phyloP scores from a whole-genome alignment of 37 sponge, comb jelly and placozoan species.

The Halichondria panicea region DNA sequence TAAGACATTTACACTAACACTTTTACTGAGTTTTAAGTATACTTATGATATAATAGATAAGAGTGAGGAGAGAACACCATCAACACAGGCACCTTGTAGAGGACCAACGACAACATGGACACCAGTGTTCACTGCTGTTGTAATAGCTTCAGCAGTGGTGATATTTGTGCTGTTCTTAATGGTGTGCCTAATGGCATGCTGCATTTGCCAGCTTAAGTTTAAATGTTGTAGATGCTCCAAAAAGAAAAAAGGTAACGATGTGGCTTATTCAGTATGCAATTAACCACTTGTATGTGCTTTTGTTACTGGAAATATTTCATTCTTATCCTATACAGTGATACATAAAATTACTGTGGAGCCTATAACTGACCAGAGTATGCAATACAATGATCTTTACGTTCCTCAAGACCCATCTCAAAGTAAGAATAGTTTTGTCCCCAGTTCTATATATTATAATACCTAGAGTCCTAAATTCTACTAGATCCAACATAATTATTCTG shows the following conservation, averaged over 20 bases:
- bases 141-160: slow-evolving; percentile 7
- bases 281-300: background rate
- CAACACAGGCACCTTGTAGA: background rate
- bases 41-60: slow-evolving; percentile 2
- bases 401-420: slow-evolving; percentile 10
- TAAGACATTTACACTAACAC: slow-evolving; percentile 2
- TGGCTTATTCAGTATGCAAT: background rate
- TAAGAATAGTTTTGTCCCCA: too few species aligned
- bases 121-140: background rate
- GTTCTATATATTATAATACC: too few species aligned
- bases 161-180: slow-evolving; percentile 4
- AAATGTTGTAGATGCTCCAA: background rate
- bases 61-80: background rate
- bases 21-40: background rate
- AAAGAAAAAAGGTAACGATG: background rate
- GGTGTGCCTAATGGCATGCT: slow-evolving; percentile 14
- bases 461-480: too few species aligned
- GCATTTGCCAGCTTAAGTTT: background rate
- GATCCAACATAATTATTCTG: too few species aligned
- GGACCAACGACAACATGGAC: background rate
- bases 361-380: slow-evolving; percentile 33
- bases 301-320: background rate
- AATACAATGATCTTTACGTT: slow-evolving; percentile 44
- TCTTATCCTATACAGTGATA: background rate
- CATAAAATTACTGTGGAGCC: slow-evolving; percentile 9